Percentiles rank a stretch among this genome's conserved stretches.
Conservation (phyloP, 2,113 vertebrate species). For the Morone chrysops region DNA sequence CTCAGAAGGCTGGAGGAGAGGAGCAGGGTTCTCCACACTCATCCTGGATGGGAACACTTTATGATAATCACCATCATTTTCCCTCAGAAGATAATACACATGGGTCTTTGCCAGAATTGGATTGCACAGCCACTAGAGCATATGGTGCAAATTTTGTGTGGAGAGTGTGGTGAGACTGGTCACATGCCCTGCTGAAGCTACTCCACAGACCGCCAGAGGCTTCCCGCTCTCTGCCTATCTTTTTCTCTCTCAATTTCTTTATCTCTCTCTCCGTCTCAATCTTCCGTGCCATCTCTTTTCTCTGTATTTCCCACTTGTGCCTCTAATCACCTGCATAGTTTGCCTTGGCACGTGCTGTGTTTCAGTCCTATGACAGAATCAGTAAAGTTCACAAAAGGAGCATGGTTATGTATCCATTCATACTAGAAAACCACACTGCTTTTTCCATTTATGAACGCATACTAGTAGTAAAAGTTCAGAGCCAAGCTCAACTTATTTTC, state of each 20-base stretch:
- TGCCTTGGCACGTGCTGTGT: conserved; percentile 28
- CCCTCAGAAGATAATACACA: conserved; percentile 75
- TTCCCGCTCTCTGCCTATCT: conserved; percentile 25
- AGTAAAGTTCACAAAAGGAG: conserved; percentile 9
- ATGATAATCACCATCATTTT: conserved; percentile 82
- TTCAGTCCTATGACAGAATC: conserved; percentile 12
- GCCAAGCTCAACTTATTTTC: neutral
- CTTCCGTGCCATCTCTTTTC: neutral
- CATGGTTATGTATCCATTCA: neutral
- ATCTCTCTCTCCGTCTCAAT: conserved; percentile 3
- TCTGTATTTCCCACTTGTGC: conserved; percentile 18
- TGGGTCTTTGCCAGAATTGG: conserved; percentile 70
- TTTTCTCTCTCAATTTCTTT: conserved; percentile 14
- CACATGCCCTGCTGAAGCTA: conserved; percentile 60
- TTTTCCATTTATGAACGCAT: neutral
- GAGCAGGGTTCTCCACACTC: conserved; percentile 35
- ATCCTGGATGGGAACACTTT: conserved; percentile 84
- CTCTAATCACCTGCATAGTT: conserved; percentile 51
- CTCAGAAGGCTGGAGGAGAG: conserved; percentile 58
- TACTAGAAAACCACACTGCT: neutral
- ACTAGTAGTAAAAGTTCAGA: neutral
- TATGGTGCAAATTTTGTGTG: conserved; percentile 74
- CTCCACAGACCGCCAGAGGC: conserved; percentile 45
- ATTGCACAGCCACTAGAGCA: conserved; percentile 72
- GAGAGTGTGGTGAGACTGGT: conserved; percentile 67